Base-by-base conservation (phyloP, 2,797 vertebrate species). In the Sebastes diploproa region DNA sequence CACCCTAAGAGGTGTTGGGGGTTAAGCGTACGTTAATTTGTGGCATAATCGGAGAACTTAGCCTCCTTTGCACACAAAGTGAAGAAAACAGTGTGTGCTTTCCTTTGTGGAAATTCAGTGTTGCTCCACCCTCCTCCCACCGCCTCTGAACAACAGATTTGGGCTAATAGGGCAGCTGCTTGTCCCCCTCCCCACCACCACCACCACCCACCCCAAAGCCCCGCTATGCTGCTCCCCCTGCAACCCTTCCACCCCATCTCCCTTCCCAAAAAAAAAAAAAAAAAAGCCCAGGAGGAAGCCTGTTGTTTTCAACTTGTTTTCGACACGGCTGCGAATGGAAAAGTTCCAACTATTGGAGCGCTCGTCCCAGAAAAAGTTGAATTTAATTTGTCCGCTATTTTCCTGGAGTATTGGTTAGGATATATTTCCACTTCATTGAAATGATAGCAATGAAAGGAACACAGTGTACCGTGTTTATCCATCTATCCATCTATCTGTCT, bases 81-180 rank as follows among this genome's bases (percentile, higher is more conserved):
- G 23, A 60, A 76, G 81, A 88, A 86, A 88, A 88, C 82, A 82
- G 66, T 80, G 82, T 79, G 77, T 54, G 52, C 70, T 88, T 79
- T 78, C 79, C 78, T 92, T 92, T 91, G 89, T 91, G 87, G 86
- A 90, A 83, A 86, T 89, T 89, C 75, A 64, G 87, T 90, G 87
- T 89, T 87, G 82, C 91, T 92, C 90, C 92, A 83, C 86, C 91
- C 91, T 89, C 87, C 78, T 89, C 81, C 84, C 84, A 86, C 84
- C 86, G 83, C 86, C 74, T 87, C 87, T 73, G 69, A 91, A 93
- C 94, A 94, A 94, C 94, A 94, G 92, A 93, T 94, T 93, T 92
- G 88, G 91, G 74, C 87, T 93, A 92, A 93, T 89, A 90, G 93
- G 94, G 91, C 93, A 94, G 94, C 94, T 94, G 94, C 93, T 87